Evolutionary conservation across 2,797 vertebrate genomes (phyloP), one percentile per base, ranked within the genome.

Genomic region (Crenuchus spilurus): DNA sequence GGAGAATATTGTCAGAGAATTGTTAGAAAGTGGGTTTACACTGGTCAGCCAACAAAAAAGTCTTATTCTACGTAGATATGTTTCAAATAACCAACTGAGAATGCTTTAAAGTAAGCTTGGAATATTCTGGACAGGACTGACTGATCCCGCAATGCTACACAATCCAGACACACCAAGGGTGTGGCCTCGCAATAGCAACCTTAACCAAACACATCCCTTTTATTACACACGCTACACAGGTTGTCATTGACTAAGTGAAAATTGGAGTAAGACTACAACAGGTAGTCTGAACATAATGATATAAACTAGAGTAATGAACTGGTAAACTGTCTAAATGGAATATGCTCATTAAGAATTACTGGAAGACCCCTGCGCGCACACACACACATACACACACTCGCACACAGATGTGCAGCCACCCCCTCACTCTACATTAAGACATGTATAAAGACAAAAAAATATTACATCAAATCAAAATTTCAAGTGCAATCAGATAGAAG

Each of bases 401-500:
- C 62, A 58, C 33, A 46, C 35, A 72, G 28, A 31, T 41, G 22
- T 68, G 9, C 66, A 35, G 60, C 54, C 69, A 67, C 33, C 44
- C 61, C 49, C 48, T 33, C 66, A 55, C 63, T 84, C 80, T 82
- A 81, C 78, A 86, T 90, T 90, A 91, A 91, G 87, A 90, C 83
- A 82, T 60, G 46, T 77, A 70, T 71, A 81, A 80, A 86, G 72
- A 88, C 73, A 84, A 80, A 80, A 77, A 52, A 77, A 80, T 67
- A 64, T 65, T 80, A 82, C 80, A 66, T 83, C 81, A 80, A 84
- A 74, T 67, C 68, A 81, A 81, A 88, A 88, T 80, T 90, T 93
- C 88, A 93, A 93, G 92, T 92, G 88, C 90, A 88, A 89, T 91
- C 87, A 86, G 86, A 87, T 82, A 82, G 4, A 84, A 80, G 83